Base-by-base conservation (phyloP, 92 coral and sea anemone genomes). In the Epizoanthus scotinus region DNA sequence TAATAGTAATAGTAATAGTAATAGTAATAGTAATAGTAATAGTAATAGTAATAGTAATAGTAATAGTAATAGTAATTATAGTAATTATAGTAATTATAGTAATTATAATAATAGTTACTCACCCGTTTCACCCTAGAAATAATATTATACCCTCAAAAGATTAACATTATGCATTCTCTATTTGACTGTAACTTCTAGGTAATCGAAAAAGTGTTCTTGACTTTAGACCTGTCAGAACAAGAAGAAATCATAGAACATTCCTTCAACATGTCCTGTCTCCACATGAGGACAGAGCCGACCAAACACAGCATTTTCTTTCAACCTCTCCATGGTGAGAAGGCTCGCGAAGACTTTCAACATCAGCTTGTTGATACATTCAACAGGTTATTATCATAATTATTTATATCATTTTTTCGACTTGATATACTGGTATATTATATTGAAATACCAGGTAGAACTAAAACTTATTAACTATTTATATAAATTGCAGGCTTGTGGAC, bases 211-310 rank as follows among this genome's bases (percentile, higher is more conserved):
- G 52, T 90, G 38, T 86, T 63, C 44, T 73, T 81, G 28, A 73
- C 72, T 28, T 85, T 92, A 26, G 68, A 82, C 34, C 19, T 64
- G 53, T 22, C 63, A 17, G 84, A 84, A 61, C 90, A 92, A 49
- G 86, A 87, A 40, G 88, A 92, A 55, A 52, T 92, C 31, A 62
- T 90, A 40, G 87, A 82, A 57, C 90, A 92, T 65, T 57, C 88
- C 58, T 72, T 83, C 77, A 60, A 79, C 73, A 84, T 84, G 88
- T 72, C 87, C 17, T 21, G 73, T 19, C 63, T 78, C 34, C 73
- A 63, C 24, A 34, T 47, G n/a, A 81, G 42, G 56, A 2, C 40
- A 47, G 89, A 85, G 28, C 19, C 59, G 4, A 21, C 38, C 27
- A 29, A 50, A 12, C 63, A 58, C 66, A 79, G 91, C 18, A 56